A percentile compares a stretch with the other conserved stretches of the same genome.
Conservation (phyloP, 2,797 vertebrate species). For the Gymnopithys bicolor region DNA sequence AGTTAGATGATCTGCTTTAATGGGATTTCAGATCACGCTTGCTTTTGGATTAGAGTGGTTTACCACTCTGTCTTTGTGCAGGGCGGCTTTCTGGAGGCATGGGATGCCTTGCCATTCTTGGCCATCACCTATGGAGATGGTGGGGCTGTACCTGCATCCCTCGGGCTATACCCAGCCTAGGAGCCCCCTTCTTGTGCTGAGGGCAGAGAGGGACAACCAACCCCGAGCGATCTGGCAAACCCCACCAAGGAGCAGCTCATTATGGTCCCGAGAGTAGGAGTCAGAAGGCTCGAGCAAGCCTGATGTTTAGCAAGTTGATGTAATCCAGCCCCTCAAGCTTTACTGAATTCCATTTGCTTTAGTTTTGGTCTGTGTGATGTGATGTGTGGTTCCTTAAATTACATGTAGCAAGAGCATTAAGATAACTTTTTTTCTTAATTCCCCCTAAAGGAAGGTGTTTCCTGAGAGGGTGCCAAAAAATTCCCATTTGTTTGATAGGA, state of each 20-base stretch:
- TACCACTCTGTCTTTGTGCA: background rate
- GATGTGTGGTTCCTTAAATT: background rate
- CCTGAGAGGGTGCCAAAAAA: conserved; percentile 17
- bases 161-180: rapidly evolving
- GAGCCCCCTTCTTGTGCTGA: rapidly evolving
- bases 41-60: background rate
- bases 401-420: background rate
- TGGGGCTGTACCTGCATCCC: background rate
- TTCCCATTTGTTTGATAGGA: conserved; percentile 25
- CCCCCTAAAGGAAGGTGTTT: conserved; percentile 1
- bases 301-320: background rate
- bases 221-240: background rate
- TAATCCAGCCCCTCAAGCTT: background rate
- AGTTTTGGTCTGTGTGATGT: background rate
- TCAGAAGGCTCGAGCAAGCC: background rate
- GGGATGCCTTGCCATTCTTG: background rate
- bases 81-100: rapidly evolving
- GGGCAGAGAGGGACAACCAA: background rate
- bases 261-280: background rate
- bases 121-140: background rate
- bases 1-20: background rate
- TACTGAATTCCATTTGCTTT: rapidly evolving
- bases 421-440: background rate
- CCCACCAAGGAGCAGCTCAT: background rate
- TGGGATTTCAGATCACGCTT: background rate